phyloP scores from a whole-genome alignment of 2,888 invertebrate genomes.

The Ptychoptera albimana region DNA sequence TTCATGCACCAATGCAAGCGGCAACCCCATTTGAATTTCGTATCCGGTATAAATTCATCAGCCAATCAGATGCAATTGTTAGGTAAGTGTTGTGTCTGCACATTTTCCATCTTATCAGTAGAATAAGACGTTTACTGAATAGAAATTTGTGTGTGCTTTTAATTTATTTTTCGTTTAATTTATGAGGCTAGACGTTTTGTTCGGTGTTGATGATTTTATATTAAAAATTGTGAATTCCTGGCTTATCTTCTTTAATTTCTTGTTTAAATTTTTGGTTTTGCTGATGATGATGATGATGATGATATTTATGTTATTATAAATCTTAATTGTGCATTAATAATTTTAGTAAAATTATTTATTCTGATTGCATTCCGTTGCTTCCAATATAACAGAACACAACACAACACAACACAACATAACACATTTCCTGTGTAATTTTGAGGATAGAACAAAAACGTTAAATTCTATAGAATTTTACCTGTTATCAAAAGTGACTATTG shows the following conservation, averaged over 20 bases:
- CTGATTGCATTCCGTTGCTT: too few species aligned
- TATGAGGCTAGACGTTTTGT: slow-evolving; percentile 1
- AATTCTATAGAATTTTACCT: too few species aligned
- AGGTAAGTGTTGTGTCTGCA: slow-evolving; percentile 29
- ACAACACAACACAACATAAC: too few species aligned
- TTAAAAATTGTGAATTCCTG: neutral
- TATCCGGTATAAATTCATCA: slow-evolving; percentile 66
- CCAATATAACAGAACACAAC: too few species aligned
- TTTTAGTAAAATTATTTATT: too few species aligned
- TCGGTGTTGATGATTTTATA: neutral
- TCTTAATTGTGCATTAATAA: too few species aligned
- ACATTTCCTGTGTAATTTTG: too few species aligned
- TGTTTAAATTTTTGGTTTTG: too few species aligned
- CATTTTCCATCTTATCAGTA: neutral
- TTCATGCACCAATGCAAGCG: slow-evolving; percentile 46
- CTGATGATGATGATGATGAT: too few species aligned
- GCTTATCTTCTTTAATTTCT: neutral
- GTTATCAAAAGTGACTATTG: too few species aligned
- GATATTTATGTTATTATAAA: too few species aligned
- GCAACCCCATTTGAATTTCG: slow-evolving; percentile 65
- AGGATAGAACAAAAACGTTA: too few species aligned
- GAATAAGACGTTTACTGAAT: neutral
- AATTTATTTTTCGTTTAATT: neutral
- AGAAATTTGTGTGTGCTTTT: neutral
- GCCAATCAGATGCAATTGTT: slow-evolving; percentile 62